phyloP scores from a whole-genome alignment of 2,113 vertebrate genomes.

The Pampusana beccarii region DNA sequence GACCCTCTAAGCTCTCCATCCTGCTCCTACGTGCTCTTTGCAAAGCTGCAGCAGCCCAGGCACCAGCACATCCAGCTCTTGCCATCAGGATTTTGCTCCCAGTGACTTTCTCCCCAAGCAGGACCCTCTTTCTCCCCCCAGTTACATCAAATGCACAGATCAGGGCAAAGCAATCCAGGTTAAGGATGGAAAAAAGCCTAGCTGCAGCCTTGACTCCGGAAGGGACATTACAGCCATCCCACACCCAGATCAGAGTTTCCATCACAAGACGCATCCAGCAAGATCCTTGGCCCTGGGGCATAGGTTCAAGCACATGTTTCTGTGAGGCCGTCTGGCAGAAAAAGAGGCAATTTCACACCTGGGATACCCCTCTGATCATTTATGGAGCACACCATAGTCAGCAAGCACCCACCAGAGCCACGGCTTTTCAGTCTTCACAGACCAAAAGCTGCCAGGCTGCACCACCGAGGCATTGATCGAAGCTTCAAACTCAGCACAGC shows the following conservation, averaged over 20 bases:
- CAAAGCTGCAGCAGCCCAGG: not conserved
- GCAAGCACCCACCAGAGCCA: not conserved
- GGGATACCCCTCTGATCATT: not conserved
- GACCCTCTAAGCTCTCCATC: not conserved
- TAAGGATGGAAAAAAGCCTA: not conserved
- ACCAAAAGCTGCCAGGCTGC: not conserved
- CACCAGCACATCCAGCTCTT: not conserved
- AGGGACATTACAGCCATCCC: not conserved
- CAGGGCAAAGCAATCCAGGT: not conserved
- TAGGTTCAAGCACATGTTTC: accelerated
- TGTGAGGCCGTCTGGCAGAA: not conserved
- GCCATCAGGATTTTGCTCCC: not conserved
- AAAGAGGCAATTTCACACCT: accelerated
- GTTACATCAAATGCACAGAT: accelerated
- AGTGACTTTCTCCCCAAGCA: not conserved
- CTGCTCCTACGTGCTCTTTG: not conserved
- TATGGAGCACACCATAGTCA: accelerated
- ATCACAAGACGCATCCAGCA: not conserved
- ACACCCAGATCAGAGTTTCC: not conserved
- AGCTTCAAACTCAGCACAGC: not conserved
- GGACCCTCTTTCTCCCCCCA: accelerated
- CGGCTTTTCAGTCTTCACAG: not conserved
- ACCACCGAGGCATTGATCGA: accelerated
- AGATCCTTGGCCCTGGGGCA: not conserved
- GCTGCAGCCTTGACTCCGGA: not conserved